Evolutionary conservation across 2,797 vertebrate genomes (phyloP), one percentile per base, ranked within the genome.

Genomic region (Gymnothorax javanicus): DNA sequence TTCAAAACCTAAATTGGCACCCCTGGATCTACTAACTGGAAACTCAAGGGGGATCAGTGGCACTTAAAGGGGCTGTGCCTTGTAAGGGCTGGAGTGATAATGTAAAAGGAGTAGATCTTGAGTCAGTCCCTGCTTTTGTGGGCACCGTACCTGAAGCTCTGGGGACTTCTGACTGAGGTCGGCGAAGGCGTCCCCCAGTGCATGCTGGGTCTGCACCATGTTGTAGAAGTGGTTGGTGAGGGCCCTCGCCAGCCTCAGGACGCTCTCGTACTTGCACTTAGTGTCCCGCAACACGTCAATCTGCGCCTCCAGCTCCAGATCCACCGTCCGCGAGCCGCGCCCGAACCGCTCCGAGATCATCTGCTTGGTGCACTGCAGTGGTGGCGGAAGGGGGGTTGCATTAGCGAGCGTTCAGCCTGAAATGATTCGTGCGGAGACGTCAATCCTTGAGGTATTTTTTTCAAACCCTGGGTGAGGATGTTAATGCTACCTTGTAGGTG

Each of bases 121-220:
- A 43, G 33, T 43, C 33, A 43, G 33, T 43, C 33, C 33, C 60
- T 3, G 60, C 60, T 62, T n/a, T n/a, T 7, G 64, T 0, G 3
- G 15, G 27, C n/a, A 4, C 0, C 8, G 3, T 86, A 98, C 98
- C 98, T 99, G 98, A 82, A 99, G 94, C 93, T 99, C 98, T 0
- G 98, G 98, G 0, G 98, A 99, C 93, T 99, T 99, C 96, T 99
- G 98, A 95, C 98, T 98, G 92, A 99, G 97, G 92, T 99, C 98
- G 0, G 97, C 96, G 87, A 99, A 99, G 90, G 97, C 97, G 13
- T 99, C 98, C 0, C 97, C 98, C 33, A 99, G 95, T 75, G 97
- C 97, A 69, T 98, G 98, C 93, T 99, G 98, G 0, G 98, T 99
- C 95, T 99, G 96, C 85, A 99, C 97, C 91, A 99, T 97, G 95